phyloP scores from a whole-genome alignment of 23 tunicate species.

The Styela clava region DNA sequence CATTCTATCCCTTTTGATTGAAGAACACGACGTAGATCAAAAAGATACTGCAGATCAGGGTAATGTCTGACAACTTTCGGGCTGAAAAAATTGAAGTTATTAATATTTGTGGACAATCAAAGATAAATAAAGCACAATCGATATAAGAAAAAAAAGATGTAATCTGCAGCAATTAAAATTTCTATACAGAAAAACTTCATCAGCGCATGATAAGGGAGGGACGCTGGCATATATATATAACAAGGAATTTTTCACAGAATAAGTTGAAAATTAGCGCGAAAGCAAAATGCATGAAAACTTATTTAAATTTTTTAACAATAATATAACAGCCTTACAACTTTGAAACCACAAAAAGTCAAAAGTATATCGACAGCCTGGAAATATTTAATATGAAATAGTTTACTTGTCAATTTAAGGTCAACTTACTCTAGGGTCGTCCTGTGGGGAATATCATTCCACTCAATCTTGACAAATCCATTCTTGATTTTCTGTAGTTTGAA shows the following conservation, averaged over 20 bases:
- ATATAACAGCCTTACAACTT: background rate
- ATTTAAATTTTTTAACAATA: no score
- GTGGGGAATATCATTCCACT: background rate
- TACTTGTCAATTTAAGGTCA: background rate
- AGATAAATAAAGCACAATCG: background rate
- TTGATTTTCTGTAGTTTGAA: background rate
- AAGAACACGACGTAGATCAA: background rate
- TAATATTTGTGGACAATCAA: background rate
- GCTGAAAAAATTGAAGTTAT: background rate
- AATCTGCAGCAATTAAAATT: background rate
- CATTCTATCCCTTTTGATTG: background rate
- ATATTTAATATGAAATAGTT: no score
- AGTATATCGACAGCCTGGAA: background rate
- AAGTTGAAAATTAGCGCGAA: background rate
- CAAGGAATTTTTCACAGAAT: no score
- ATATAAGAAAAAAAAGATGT: background rate
- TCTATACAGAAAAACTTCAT: background rate
- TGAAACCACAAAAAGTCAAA: background rate
- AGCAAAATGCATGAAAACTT: no score
- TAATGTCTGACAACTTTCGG: background rate
- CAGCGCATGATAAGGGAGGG: background rate
- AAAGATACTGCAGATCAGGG: background rate
- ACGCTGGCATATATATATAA: no score
- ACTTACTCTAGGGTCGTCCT: background rate
- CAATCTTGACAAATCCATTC: background rate